Base-by-base conservation (phyloP, 2,888 invertebrate species). In the Hoplodrina ambigua region DNA sequence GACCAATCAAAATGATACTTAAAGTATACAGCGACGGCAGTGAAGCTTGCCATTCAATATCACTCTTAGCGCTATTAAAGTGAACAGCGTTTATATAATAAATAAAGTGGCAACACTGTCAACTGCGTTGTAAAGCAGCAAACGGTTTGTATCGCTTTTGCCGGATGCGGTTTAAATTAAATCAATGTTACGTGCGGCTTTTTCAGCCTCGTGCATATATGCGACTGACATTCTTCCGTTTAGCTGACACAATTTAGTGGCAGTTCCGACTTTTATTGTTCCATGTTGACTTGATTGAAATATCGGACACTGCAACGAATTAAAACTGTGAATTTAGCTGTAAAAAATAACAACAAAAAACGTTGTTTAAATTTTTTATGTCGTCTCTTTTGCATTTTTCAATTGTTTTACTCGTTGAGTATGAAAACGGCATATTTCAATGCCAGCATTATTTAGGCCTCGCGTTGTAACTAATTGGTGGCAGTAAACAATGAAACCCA, bases 391-490 rank as follows among this genome's bases (percentile, higher is more conserved):
- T 41, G 49, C 41, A 8, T 44, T 59, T n/a, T 59, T 7, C 30
- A 44, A 70, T 79, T 71, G 60, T 56, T 30, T 65, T 60, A 72
- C 64, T 72, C 64, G 53, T 62, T 63, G 55, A 57, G 49, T 62
- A 76, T 53, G 61, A 75, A 73, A 53, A 62, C 69, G 52, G 76
- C 44, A 75, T 60, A 74, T 81, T 59, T 62, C 60, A 64, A 78
- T 75, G 72, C 55, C 64, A 66, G 72, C 46, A 69, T 83, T 80
- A 80, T 81, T 84, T 83, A 74, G 52, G 71, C 41, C 59, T 82
- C 75, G 75, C 75, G 75, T 85, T 68, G 75, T 81, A 82, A 86
- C 87, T 87, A 85, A 88, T 88, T 87, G 83, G 77, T 79, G 71
- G 61, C 69, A 80, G 75, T 82, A 84, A 85, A 87, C 86, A 85